Evolutionary conservation across 1,140 invertebrate species (phyloP).

Genomic region (Limonius californicus): DNA sequence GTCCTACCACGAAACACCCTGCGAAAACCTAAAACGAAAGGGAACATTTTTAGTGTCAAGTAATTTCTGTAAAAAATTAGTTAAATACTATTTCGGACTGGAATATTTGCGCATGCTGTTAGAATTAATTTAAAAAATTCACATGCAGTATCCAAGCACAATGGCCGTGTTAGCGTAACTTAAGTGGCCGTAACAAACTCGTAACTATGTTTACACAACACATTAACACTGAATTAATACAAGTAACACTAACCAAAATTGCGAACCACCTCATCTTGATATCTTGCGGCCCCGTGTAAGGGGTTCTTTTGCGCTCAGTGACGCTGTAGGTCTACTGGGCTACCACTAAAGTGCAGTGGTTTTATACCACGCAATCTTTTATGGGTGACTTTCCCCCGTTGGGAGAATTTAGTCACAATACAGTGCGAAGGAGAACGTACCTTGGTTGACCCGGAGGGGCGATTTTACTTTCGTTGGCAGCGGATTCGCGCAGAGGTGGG

Average conservation of each 20-base stretch:
- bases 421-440: not conserved
- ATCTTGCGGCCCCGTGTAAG: slow-evolving; percentile 25
- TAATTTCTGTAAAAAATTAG: no score
- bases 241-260: slow-evolving; percentile 42
- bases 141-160: no score
- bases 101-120: no score
- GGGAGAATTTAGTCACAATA: not conserved
- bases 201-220: slow-evolving; percentile 16
- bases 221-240: slow-evolving; percentile 20
- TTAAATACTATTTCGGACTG: not conserved
- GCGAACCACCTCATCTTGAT: slow-evolving; percentile 41
- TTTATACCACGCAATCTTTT: slow-evolving; percentile 38
- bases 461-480: not conserved
- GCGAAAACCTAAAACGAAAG: slow-evolving; percentile 48
- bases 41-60: no score
- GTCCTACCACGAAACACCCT: slow-evolving; percentile 44
- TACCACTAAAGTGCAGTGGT: slow-evolving; percentile 22
- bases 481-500: not conserved
- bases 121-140: no score
- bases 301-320: slow-evolving; percentile 27
- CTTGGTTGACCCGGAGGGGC: not conserved
- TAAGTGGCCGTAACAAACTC: no score
- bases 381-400: slow-evolving; percentile 28
- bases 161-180: no score
- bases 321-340: slow-evolving; percentile 40